A percentile compares a stretch with the other conserved stretches of the same genome.
phyloP scores from a whole-genome alignment of 2,888 invertebrate species.

The Microctonus aethiopoides region DNA sequence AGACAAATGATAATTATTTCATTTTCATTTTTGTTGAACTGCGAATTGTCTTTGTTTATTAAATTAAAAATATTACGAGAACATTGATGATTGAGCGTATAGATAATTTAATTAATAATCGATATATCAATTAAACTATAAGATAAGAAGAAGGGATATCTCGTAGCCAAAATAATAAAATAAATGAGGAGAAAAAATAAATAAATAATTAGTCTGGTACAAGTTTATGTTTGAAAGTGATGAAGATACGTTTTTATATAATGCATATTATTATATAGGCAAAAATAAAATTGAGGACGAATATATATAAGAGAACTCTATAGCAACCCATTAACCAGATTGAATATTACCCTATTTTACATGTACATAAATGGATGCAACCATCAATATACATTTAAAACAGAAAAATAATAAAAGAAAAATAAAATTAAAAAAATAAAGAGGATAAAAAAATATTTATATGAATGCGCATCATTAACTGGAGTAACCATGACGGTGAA shows the following conservation, averaged over 20 bases:
- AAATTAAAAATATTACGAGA: too few relatives aligned
- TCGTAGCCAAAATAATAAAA: too few relatives aligned
- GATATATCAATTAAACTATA: too few relatives aligned
- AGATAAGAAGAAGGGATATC: too few relatives aligned
- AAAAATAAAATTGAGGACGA: conserved; percentile 53
- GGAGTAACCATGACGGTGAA: conserved; percentile 5
- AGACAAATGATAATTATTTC: too few relatives aligned
- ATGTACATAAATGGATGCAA: conserved; percentile 51
- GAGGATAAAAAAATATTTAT: background rate
- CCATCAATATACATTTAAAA: conserved; percentile 47
- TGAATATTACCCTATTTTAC: conserved; percentile 61
- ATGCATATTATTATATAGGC: background rate
- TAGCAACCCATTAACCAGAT: conserved; percentile 55
- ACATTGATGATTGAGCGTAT: too few relatives aligned
- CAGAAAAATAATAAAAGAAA: background rate
- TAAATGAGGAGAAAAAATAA: too few relatives aligned
- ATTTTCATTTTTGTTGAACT: too few relatives aligned
- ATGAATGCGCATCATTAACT: conserved; percentile 13
- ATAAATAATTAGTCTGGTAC: background rate
- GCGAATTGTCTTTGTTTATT: too few relatives aligned
- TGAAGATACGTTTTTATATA: background rate
- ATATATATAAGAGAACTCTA: conserved; percentile 20
- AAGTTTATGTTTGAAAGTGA: background rate
- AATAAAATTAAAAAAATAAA: background rate
- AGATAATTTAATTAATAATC: too few relatives aligned